These are phyloP conservation scores for Setophaga coronata DNA, from an alignment of 2,113 vertebrate species.

Conservation along the genomic window DNA sequence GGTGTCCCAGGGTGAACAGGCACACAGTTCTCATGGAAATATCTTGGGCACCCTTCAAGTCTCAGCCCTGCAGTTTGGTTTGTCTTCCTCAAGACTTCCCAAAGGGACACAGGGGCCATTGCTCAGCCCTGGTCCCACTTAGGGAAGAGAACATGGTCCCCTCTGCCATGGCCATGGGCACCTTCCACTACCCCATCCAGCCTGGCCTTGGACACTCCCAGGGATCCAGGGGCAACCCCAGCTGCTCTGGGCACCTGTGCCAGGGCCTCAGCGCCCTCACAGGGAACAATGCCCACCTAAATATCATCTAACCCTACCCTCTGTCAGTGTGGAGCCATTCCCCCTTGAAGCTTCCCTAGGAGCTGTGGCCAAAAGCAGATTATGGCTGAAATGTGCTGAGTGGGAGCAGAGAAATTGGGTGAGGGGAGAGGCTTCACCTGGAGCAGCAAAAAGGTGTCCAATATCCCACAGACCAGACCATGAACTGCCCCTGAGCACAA, in stretches of 20 bases:
- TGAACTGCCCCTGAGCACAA: background rate
- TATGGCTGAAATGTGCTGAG: background rate
- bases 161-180: too few relatives aligned
- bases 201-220: too few relatives aligned
- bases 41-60: background rate
- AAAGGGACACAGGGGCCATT: background rate
- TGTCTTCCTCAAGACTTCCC: background rate
- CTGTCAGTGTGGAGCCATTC: too few relatives aligned
- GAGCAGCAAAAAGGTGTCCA: background rate
- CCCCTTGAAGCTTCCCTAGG: background rate
- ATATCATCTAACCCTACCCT: too few relatives aligned
- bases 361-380: background rate
- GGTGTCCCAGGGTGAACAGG: fast-evolving
- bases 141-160: background rate
- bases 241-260: too few relatives aligned
- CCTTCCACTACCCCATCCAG: too few relatives aligned
- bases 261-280: too few relatives aligned
- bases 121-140: background rate
- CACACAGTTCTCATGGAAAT: background rate
- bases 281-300: too few relatives aligned
- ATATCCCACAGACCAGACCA: background rate
- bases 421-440: background rate
- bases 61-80: background rate
- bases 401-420: background rate
- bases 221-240: too few relatives aligned